Evolutionary conservation across 2,797 vertebrate species (phyloP).

Genomic region (Cynodonichthys magdalenae): DNA sequence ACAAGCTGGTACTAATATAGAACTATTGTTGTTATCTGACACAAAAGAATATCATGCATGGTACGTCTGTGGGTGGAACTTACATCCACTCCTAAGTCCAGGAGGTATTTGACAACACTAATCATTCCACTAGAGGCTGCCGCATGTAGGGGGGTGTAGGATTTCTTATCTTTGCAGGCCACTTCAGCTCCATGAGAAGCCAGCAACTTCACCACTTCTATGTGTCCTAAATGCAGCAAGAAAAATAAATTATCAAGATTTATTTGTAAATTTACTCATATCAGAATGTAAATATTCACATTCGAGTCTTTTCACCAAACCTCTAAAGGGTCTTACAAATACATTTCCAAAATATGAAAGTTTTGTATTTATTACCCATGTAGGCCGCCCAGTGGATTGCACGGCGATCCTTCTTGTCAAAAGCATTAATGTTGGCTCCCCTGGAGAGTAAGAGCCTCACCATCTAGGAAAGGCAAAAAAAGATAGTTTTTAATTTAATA

Average conservation of each 20-base stretch:
- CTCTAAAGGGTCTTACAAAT: background rate
- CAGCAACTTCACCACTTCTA: constrained; percentile 95
- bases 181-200: constrained; percentile 95
- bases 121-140: constrained; percentile 98
- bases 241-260: background rate
- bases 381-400: constrained; percentile 99
- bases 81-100: constrained; percentile 96
- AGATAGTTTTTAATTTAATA: constrained; percentile 9
- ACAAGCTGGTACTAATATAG: background rate
- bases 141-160: constrained; percentile 94
- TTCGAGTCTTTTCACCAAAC: background rate
- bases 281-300: background rate
- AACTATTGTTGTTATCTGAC: background rate
- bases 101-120: constrained; percentile 94
- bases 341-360: background rate
- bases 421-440: constrained; percentile 98
- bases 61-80: constrained; percentile 60
- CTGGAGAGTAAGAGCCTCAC: constrained; percentile 94
- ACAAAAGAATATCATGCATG: background rate
- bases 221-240: constrained; percentile 84
- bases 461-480: constrained; percentile 83
- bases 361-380: constrained; percentile 88
- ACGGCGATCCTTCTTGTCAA: constrained; percentile 98
- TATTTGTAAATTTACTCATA: too few species aligned
- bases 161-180: constrained; percentile 97